Conservation (phyloP, 2,113 vertebrate genomes). For the Tragelaphus strepsiceros region DNA sequence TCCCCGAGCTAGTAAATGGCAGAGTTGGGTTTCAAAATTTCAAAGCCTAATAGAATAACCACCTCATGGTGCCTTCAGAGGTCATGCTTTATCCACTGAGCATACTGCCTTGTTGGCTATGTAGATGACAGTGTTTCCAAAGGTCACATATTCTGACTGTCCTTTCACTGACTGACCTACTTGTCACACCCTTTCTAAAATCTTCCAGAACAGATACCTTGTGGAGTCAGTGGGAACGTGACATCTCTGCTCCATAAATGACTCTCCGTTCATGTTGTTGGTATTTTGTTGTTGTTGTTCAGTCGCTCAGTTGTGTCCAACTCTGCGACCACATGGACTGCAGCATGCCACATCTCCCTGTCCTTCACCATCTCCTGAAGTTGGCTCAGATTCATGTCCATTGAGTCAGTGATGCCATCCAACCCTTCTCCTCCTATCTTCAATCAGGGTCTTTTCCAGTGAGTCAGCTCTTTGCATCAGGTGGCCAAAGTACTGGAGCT, state of each 20-base stretch:
- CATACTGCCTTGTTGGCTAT: neutral
- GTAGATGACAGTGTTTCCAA: neutral
- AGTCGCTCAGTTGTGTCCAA: fast-evolving
- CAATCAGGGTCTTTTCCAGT: neutral
- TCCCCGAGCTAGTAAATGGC: neutral
- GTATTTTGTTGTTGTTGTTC: neutral
- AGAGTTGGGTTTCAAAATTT: neutral
- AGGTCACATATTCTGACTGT: neutral
- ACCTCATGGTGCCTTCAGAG: neutral
- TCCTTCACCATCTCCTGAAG: neutral
- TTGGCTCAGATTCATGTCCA: neutral
- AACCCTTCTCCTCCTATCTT: neutral
- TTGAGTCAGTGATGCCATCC: neutral
- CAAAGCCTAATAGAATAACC: neutral
- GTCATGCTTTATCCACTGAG: too few relatives aligned
- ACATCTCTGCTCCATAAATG: neutral
- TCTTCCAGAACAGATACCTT: neutral
- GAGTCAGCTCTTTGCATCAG: neutral
- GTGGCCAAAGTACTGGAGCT: neutral
- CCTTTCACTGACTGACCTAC: neutral
- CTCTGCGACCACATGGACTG: neutral
- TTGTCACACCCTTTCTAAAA: neutral
- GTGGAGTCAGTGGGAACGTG: neutral
- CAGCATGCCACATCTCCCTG: neutral
- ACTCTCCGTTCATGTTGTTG: fast-evolving